Base-by-base conservation (phyloP, 2,888 invertebrate genomes). In the Pristionchus arcanus region DNA sequence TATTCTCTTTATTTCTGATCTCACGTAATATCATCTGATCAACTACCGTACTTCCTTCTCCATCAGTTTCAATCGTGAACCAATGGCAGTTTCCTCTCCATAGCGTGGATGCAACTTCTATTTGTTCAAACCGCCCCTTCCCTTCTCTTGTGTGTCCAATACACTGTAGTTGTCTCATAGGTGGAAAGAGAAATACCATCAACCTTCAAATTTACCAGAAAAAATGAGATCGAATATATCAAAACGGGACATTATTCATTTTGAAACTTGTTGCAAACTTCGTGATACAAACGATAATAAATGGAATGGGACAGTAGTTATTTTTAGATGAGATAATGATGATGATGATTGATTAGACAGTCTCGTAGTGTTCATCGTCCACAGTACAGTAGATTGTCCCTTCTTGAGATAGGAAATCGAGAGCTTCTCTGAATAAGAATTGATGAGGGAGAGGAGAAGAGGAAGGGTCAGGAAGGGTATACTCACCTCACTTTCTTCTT, bases 291-390 rank as follows among this genome's bases (percentile, higher is more conserved):
- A 53, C n/a, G 34, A 0, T 15, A 81, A 49, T n/a, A 28, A 19
- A 53, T 49, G 37, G 81, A 81, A 81, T 81, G 49, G 28, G 49
- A 81, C 81, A 81, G 81, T 16, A 71, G 31, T 34, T 34, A 71
- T 31, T 71, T 3, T 71, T 63, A 31, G 81, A 53, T 49, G n/a
- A 28, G 49, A 28, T 49, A 49, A 49, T 49, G 42, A n/a, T 77
- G 25, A 16, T 37, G 71, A n/a, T 15, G 81, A 28, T n/a, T n/a
- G 81, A 11, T 85, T 59, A 85, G 59, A 85, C 34, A 21, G 84
- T 59, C 59, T 85, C 84, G 59, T 59, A 85, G 59, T 85, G 84
- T 49, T 85, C 84, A 59, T 85, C 84, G 21, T 85, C 84, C 9
- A 59, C 84, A 59, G 59, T 85, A n/a, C 59, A 49, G 34, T 85